Percentiles rank a stretch among this genome's conserved stretches.
Evolutionary conservation across 1,140 invertebrate species (phyloP).

Genomic region (Pinna nobilis): DNA sequence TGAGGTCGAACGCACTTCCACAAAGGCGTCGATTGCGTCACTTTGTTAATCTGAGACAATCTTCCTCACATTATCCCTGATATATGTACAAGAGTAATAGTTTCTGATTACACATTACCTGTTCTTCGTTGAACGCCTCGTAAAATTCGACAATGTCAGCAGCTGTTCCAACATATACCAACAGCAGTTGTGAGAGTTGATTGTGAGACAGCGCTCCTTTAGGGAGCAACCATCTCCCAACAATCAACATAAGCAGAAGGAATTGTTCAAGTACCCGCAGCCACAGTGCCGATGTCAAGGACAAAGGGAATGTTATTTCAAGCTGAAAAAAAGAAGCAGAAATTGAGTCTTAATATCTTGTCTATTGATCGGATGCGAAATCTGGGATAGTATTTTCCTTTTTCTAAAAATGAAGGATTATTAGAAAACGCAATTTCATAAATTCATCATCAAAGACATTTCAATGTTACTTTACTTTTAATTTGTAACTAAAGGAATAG

Average conservation of each 20-base stretch:
- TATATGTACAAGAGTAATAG: not conserved
- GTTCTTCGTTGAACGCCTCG: conserved; percentile 85
- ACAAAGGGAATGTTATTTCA: conserved; percentile 61
- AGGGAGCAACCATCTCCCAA: conserved; percentile 91
- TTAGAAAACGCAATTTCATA: not conserved
- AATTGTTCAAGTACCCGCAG: conserved; percentile 92
- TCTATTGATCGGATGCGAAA: not conserved
- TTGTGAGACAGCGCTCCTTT: conserved; percentile 91
- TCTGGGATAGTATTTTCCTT: not conserved
- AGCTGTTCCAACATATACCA: conserved; percentile 87
- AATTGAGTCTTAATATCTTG: too few relatives aligned
- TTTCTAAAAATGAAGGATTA: not conserved
- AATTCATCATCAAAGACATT: too few relatives aligned
- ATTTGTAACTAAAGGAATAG: too few relatives aligned
- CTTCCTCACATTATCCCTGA: too few relatives aligned
- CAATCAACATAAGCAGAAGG: conserved; percentile 91
- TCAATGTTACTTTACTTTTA: too few relatives aligned
- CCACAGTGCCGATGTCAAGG: conserved; percentile 77
- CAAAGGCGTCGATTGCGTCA: too few relatives aligned
- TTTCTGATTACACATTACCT: conserved; percentile 45
- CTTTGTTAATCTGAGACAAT: too few relatives aligned
- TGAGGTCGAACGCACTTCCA: too few relatives aligned
- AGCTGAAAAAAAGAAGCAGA: conserved; percentile 50
- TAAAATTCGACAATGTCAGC: conserved; percentile 98
- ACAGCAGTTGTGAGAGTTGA: conserved; percentile 91